Percentiles rank a stretch among this genome's conserved stretches.
phyloP scores from a whole-genome alignment of 2,113 vertebrate genomes.

The Nycticebus coucang region DNA sequence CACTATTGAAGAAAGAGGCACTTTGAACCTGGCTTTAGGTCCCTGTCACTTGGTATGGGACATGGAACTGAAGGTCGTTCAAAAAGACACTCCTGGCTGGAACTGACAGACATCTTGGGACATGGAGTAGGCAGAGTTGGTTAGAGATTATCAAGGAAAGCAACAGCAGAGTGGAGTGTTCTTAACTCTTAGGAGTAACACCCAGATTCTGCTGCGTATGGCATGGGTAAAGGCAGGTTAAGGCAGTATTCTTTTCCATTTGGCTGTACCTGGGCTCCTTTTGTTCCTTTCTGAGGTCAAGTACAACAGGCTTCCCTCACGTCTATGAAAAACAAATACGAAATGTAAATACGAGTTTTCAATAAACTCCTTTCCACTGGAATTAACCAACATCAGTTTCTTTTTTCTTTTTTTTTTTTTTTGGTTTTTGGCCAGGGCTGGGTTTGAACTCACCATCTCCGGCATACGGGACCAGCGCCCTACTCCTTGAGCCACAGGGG shows the following conservation, averaged over 20 bases:
- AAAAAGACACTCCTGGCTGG: not conserved
- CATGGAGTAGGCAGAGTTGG: no score
- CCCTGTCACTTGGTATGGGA: not conserved
- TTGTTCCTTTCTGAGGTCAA: not conserved
- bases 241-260: not conserved
- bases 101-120: not conserved
- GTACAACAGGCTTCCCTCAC: not conserved
- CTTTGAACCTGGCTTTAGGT: not conserved
- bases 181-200: no score
- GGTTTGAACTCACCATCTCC: no score
- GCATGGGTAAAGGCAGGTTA: no score
- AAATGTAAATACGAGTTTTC: no score
- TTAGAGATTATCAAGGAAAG: not conserved
- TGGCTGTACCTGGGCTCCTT: not conserved
- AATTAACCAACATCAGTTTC: not conserved
- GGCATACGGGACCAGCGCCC: no score
- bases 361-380: not conserved
- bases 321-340: not conserved
- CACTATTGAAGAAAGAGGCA: not conserved
- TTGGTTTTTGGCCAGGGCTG: no score
- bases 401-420: not conserved
- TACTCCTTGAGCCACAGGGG: no score
- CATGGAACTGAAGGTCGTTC: not conserved
- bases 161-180: not conserved
- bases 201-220: not conserved